Evolutionary conservation across 2,113 vertebrate genomes (phyloP).

Genomic region (Petaurus breviceps): DNA sequence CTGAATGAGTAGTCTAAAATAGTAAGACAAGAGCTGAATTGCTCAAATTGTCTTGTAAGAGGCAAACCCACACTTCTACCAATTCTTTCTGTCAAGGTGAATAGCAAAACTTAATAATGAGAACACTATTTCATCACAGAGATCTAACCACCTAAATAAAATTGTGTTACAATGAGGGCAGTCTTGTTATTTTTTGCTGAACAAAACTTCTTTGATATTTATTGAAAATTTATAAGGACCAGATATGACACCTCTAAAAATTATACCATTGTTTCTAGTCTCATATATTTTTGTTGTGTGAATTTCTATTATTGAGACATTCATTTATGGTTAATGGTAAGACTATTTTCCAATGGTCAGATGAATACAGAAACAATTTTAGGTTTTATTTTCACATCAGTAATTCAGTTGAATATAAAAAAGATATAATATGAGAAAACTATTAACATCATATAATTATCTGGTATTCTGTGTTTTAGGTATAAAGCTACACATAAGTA

Average conservation of each 20-base stretch:
- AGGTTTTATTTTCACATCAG: not conserved
- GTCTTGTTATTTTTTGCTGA: constrained; percentile 77
- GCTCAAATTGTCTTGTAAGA: constrained; percentile 29
- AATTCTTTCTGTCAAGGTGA: constrained; percentile 37
- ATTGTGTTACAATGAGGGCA: not conserved
- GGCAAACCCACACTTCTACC: not conserved
- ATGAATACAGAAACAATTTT: constrained; percentile 62
- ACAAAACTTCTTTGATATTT: constrained; percentile 79
- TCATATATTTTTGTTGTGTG: constrained; percentile 66
- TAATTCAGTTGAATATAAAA: not conserved
- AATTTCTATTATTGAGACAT: constrained; percentile 79
- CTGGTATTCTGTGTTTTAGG: not conserved
- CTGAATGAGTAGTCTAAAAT: not conserved
- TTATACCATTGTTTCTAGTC: constrained; percentile 76
- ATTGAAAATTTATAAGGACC: constrained; percentile 79
- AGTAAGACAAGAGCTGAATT: not conserved
- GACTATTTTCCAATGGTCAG: constrained; percentile 69
- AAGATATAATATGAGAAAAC: not conserved
- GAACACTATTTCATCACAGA: constrained; percentile 73
- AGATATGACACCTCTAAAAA: constrained; percentile 78
- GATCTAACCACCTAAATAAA: constrained; percentile 54
- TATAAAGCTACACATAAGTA: not conserved
- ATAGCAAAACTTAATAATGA: constrained; percentile 77
- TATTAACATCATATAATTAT: not conserved
- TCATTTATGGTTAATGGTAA: constrained; percentile 77